Evolutionary conservation across 2,888 invertebrate species (phyloP).

Genomic region (Cantharis nigra): DNA sequence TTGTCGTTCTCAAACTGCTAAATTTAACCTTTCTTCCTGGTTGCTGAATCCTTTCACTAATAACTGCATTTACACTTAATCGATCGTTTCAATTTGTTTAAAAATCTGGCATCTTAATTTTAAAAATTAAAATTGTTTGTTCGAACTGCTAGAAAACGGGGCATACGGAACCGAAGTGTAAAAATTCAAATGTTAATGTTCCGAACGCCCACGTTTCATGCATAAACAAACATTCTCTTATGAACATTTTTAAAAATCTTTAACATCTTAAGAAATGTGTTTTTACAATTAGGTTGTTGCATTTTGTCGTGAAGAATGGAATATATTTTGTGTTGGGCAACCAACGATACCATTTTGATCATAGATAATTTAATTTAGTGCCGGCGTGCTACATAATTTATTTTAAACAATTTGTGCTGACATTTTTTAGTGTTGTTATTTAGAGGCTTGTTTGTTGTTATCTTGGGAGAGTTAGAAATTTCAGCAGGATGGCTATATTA

Average conservation of each 20-base stretch:
- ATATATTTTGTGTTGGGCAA: not conserved
- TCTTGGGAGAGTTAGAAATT: not conserved
- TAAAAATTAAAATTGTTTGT: not conserved
- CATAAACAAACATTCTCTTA: conserved; percentile 5
- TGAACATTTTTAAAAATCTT: not conserved
- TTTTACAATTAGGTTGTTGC: not conserved
- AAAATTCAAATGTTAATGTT: conserved; percentile 8
- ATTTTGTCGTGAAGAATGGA: not conserved
- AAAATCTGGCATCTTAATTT: not conserved
- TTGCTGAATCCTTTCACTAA: conserved; percentile 14
- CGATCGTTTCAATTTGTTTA: not conserved
- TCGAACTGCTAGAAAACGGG: not conserved
- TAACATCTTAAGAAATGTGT: not conserved
- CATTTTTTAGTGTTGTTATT: not conserved
- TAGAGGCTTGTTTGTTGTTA: not conserved
- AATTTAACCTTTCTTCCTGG: conserved; percentile 17
- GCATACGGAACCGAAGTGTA: not conserved
- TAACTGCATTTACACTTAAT: not conserved
- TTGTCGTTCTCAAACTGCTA: conserved; percentile 7
- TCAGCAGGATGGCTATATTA: not conserved
- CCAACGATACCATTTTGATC: not conserved
- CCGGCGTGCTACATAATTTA: not conserved
- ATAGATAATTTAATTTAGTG: not conserved
- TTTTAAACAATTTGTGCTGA: not conserved
- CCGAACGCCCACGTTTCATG: conserved; percentile 2